These are phyloP conservation scores for Tichodroma muraria DNA, from an alignment of 2,113 vertebrate genomes.

Conservation along the genomic window DNA sequence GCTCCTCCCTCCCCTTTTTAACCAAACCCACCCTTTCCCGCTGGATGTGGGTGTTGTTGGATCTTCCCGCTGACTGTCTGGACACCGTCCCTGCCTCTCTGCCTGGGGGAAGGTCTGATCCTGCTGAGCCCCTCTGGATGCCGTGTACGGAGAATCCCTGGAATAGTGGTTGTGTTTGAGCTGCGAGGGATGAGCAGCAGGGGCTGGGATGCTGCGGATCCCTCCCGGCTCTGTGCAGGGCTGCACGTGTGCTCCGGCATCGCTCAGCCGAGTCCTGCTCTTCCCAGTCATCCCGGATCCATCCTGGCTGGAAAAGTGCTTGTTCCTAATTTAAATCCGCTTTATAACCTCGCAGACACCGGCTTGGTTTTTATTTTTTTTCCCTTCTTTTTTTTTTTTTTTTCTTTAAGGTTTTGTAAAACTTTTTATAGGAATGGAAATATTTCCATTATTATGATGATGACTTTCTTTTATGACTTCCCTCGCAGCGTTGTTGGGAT, in stretches of 20 bases:
- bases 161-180: background rate
- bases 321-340: background rate
- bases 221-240: background rate
- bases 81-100: background rate
- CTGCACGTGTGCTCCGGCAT: background rate
- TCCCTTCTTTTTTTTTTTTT: background rate
- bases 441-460: conserved; percentile 28
- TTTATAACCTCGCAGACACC: background rate
- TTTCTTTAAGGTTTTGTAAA: conserved; percentile 2
- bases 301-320: background rate
- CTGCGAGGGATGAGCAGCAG: background rate
- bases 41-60: background rate
- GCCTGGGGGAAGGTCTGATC: background rate
- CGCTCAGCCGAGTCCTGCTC: background rate
- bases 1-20: background rate
- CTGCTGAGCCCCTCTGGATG: background rate
- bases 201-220: background rate
- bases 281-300: background rate
- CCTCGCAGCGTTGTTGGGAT: background rate
- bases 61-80: background rate
- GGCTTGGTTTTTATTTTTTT: background rate
- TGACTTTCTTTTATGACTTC: conserved; percentile 47
- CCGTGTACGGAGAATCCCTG: accelerated
- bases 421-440: conserved; percentile 49
- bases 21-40: background rate